These are phyloP conservation scores for Prionace glauca DNA, from an alignment of 2,797 vertebrate species.

Conservation along the genomic window DNA sequence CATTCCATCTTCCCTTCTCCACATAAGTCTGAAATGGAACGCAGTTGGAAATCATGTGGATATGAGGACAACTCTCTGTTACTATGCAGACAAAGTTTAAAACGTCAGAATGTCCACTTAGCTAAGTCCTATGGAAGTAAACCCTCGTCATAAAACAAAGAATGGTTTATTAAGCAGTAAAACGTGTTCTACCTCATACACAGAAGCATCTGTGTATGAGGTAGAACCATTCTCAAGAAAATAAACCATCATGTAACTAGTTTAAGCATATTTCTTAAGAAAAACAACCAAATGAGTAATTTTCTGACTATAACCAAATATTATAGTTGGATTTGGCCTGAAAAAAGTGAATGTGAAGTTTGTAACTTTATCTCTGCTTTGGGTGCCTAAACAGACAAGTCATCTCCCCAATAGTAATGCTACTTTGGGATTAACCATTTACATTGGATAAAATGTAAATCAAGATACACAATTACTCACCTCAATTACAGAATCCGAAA, in stretches of 20 bases:
- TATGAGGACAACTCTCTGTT: neutral
- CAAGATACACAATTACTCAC: neutral
- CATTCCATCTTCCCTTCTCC: slow-evolving; percentile 31
- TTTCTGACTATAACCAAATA: neutral
- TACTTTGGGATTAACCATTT: too few relatives aligned
- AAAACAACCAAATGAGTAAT: neutral
- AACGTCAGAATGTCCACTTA: slow-evolving; percentile 2
- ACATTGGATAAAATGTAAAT: neutral
- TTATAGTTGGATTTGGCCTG: neutral
- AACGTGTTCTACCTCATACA: neutral
- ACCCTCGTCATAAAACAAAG: neutral
- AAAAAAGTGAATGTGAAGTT: neutral
- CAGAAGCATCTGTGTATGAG: neutral
- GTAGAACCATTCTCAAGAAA: neutral
- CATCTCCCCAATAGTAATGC: neutral
- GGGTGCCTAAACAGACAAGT: neutral
- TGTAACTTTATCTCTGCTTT: neutral
- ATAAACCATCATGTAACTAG: neutral
- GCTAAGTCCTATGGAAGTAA: neutral
- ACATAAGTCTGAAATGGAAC: slow-evolving; percentile 16
- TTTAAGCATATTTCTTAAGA: neutral
- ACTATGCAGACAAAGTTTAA: neutral
- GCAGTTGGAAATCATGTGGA: slow-evolving; percentile 30
- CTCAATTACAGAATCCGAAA: neutral
- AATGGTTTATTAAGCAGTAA: neutral